Evolutionary conservation across 2,113 vertebrate species (phyloP), one percentile per base, ranked within the genome.

Genomic region (Myiagra hebetior): DNA sequence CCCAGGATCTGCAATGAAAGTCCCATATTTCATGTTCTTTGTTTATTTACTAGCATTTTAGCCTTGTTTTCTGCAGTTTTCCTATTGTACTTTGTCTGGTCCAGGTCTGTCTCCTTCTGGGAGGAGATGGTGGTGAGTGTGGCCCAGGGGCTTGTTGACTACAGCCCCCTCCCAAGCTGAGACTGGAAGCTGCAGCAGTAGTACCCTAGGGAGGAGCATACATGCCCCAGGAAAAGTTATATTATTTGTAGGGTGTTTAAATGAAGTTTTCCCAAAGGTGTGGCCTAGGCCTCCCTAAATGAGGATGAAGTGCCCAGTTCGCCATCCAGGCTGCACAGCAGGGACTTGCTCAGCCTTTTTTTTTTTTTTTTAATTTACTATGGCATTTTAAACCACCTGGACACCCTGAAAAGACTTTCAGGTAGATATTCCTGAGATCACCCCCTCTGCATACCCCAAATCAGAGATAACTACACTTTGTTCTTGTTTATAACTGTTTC

Each of bases 71-170:
- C 63, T 28, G 12, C 8, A 28, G 2, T 33, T 83, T 68, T 60
- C 17, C n/a, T 69, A 7, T 4, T 50, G 4, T 41, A 9, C 11
- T 11, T 24, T 31, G 27, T 6, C 22, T 74, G 23, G 0, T 0
- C n/a, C 46, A 65, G 5, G 15, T 23, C 37, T 60, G 10, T 73
- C 5, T 52, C n/a, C 15, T 87, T 11, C 21, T 11, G 7, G 39
- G 26, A 73, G 47, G 30, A 64, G 27, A 21, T 0, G 1, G 6
- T 30, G 47, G 7, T 17, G 20, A 49, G 8, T 35, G 42, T 72
- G 39, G 15, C 33, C 31, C 30, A 47, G 9, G 13, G 17, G 2
- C 2, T 62, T 37, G 7, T 14, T 46, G 56, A 35, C 52, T 1
- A 1, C 21, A 77, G 16, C 8, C 39, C 1, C 0, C 10, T 81